Percentiles rank a stretch among this genome's conserved stretches.
Conservation (phyloP, 1,140 invertebrate species). For the Protaetia brevitarsis region DNA sequence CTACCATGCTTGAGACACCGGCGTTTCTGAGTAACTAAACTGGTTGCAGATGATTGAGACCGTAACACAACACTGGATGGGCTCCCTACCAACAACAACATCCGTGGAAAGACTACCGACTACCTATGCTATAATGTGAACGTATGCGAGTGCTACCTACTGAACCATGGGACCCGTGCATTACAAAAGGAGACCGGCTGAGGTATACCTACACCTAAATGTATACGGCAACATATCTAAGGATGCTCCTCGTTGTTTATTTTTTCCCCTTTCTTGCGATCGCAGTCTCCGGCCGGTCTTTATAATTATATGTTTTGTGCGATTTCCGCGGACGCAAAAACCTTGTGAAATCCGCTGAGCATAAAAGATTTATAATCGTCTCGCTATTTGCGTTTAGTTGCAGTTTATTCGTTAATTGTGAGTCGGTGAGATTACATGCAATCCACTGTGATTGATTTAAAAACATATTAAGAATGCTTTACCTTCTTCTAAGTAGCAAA, state of each 20-base stretch:
- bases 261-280: background rate
- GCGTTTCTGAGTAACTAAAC: conserved; percentile 9
- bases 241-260: background rate
- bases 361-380: background rate
- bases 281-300: background rate
- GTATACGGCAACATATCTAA: background rate
- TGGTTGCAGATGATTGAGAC: conserved; percentile 15
- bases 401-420: background rate
- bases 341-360: background rate
- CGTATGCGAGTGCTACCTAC: conserved; percentile 13
- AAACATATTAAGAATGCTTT: background rate
- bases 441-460: background rate
- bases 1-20: conserved; percentile 5
- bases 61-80: conserved; percentile 6
- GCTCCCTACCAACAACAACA: conserved; percentile 15
- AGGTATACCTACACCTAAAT: background rate
- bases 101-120: conserved; percentile 7
- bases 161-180: conserved; percentile 6
- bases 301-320: conserved; percentile 11
- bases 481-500: too few relatives aligned
- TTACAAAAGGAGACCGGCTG: conserved; percentile 15
- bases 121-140: conserved; percentile 14
- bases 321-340: background rate
- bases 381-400: background rate
- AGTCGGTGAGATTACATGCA: too few relatives aligned